Conservation (phyloP, 2,888 invertebrate species). For the Blomia tropicalis region DNA sequence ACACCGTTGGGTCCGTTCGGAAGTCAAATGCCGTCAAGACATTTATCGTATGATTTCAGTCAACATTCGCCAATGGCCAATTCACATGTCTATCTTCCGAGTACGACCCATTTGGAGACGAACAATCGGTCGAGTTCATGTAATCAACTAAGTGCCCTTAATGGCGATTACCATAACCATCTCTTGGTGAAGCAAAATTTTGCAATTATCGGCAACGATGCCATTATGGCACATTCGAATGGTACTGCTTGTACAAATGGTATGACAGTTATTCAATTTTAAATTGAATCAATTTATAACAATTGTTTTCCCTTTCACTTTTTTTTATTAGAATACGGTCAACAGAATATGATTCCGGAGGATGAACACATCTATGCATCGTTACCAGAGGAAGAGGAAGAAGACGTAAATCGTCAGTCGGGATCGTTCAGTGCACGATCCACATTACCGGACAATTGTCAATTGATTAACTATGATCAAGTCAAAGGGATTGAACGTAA, state of each 20-base stretch:
- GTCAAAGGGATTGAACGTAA: background rate
- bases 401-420: background rate
- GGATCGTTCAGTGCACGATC: constrained; percentile 24
- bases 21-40: background rate
- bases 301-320: background rate
- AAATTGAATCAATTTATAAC: too few relatives aligned
- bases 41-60: constrained; percentile 6
- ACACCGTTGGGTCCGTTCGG: background rate
- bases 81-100: constrained; percentile 10
- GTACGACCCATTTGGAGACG: background rate
- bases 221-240: too few relatives aligned
- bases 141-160: background rate
- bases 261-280: too few relatives aligned
- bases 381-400: constrained; percentile 14
- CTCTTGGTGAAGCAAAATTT: constrained; percentile 6
- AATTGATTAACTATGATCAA: constrained; percentile 4
- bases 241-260: too few relatives aligned
- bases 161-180: constrained; percentile 8
- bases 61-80: constrained; percentile 10
- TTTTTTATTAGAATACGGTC: background rate
- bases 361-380: constrained; percentile 12
- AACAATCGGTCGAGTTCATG: background rate
- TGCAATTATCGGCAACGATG: background rate
- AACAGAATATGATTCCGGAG: background rate
- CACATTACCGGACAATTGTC: constrained; percentile 24